Percentiles rank a stretch among this genome's conserved stretches.
phyloP scores from a whole-genome alignment of 2,888 invertebrate genomes.

The Drosophila helvetica region DNA sequence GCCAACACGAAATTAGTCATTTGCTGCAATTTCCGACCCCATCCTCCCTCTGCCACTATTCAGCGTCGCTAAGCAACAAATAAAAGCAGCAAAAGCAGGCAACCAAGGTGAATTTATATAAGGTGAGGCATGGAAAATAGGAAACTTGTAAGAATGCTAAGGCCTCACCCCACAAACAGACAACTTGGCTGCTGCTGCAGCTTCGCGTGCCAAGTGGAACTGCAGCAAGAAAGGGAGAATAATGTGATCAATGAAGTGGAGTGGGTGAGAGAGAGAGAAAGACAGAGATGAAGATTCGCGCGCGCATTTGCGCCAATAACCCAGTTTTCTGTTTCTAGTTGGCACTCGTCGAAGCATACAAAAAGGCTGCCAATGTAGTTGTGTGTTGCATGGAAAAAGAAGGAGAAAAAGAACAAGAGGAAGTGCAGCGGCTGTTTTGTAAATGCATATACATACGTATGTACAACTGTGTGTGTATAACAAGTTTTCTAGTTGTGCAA shows the following conservation, averaged over 20 bases:
- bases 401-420: constrained; percentile 3
- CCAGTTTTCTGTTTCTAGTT: constrained; percentile 78
- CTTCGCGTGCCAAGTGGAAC: constrained; percentile 67
- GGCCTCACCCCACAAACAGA: background rate
- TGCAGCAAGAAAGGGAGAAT: constrained; percentile 1
- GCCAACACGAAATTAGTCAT: constrained; percentile 60
- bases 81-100: constrained; percentile 18
- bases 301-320: constrained; percentile 76
- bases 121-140: background rate
- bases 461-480: constrained; percentile 60
- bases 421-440: constrained; percentile 1
- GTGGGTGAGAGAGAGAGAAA: background rate
- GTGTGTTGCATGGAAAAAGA: constrained; percentile 25
- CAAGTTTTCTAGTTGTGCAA: constrained; percentile 71
- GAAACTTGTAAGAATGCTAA: background rate
- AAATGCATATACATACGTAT: constrained; percentile 7
- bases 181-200: constrained; percentile 49
- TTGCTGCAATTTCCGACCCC: constrained; percentile 73
- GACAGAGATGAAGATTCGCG: constrained; percentile 39
- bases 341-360: constrained; percentile 62
- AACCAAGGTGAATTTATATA: background rate
- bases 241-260: background rate
- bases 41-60: constrained; percentile 1
- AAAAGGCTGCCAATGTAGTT: constrained; percentile 26
- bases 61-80: constrained; percentile 48